A percentile compares a stretch with the other conserved stretches of the same genome.
phyloP scores from a whole-genome alignment of 2,113 vertebrate genomes.

The Zosterops hypoxanthus region DNA sequence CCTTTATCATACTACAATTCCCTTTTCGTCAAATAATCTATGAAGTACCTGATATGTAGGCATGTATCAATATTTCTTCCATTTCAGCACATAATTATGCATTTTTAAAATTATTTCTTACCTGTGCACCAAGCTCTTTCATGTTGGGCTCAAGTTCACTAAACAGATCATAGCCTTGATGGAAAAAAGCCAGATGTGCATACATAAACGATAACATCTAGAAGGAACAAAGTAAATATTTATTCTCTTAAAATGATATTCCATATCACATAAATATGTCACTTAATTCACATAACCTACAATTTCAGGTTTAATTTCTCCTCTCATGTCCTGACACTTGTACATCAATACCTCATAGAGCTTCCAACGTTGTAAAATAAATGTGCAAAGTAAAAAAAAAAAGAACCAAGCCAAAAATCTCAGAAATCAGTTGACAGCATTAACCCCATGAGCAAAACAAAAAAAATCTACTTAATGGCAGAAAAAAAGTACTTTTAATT shows the following conservation, averaged over 20 bases:
- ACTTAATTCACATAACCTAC: not conserved
- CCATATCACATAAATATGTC: not conserved
- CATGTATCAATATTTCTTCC: not conserved
- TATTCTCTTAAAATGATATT: not conserved
- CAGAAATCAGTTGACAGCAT: not conserved
- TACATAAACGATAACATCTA: constrained; percentile 99
- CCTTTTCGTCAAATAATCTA: not conserved
- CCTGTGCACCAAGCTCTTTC: constrained; percentile 94
- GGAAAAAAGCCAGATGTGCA: constrained; percentile 96
- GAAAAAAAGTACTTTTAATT: not conserved
- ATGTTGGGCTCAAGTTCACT: constrained; percentile 94
- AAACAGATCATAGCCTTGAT: constrained; percentile 98
- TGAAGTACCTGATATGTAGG: rapidly evolving
- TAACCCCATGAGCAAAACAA: not conserved
- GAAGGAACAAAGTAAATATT: not conserved
- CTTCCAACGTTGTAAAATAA: not conserved
- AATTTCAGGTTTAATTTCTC: not conserved
- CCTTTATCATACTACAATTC: not conserved
- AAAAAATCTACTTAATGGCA: not conserved
- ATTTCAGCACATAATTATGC: not conserved
- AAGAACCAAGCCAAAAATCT: not conserved
- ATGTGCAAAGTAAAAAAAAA: not conserved
- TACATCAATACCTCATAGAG: not conserved
- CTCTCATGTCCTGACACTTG: not conserved
- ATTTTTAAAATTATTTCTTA: constrained; percentile 55